A percentile compares a stretch with the other conserved stretches of the same genome.
Conservation (phyloP, 2,888 invertebrate species). For the Cosmia trapezina region DNA sequence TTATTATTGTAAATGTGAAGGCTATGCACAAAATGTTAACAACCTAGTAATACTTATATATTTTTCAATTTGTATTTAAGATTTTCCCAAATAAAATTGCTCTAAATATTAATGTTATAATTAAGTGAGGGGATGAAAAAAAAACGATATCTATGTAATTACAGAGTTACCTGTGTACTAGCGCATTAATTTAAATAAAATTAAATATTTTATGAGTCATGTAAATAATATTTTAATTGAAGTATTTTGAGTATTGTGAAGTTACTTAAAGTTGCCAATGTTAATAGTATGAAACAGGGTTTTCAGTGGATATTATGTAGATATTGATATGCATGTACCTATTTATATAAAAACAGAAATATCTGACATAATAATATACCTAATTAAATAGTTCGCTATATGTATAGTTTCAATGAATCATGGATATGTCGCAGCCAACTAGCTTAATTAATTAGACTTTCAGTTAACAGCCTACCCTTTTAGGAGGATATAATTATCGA, state of each 20-base stretch:
- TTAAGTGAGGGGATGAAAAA: not conserved
- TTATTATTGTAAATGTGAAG: slow-evolving; percentile 1
- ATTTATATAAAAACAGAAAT: slow-evolving; percentile 52
- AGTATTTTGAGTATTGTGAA: slow-evolving; percentile 65
- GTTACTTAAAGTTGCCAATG: slow-evolving; percentile 77
- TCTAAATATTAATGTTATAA: not conserved
- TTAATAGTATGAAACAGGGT: slow-evolving; percentile 75
- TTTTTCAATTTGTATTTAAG: not conserved
- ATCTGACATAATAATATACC: slow-evolving; percentile 43
- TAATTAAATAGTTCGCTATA: slow-evolving; percentile 45
- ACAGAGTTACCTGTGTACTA: slow-evolving; percentile 62
- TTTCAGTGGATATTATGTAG: slow-evolving; percentile 62
- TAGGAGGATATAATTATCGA: no score
- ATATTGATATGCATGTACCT: slow-evolving; percentile 51
- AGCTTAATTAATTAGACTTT: no score
- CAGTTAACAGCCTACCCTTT: no score
- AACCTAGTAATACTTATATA: not conserved
- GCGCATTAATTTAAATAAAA: slow-evolving; percentile 59
- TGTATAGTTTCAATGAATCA: slow-evolving; percentile 64
- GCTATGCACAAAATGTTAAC: slow-evolving; percentile 34
- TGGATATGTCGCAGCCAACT: not conserved
- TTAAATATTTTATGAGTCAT: slow-evolving; percentile 47
- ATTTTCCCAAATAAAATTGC: not conserved
- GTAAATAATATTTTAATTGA: slow-evolving; percentile 60
- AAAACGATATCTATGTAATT: slow-evolving; percentile 16